Evolutionary conservation across 1,140 invertebrate genomes (phyloP).

Genomic region (Orussus abietinus): DNA sequence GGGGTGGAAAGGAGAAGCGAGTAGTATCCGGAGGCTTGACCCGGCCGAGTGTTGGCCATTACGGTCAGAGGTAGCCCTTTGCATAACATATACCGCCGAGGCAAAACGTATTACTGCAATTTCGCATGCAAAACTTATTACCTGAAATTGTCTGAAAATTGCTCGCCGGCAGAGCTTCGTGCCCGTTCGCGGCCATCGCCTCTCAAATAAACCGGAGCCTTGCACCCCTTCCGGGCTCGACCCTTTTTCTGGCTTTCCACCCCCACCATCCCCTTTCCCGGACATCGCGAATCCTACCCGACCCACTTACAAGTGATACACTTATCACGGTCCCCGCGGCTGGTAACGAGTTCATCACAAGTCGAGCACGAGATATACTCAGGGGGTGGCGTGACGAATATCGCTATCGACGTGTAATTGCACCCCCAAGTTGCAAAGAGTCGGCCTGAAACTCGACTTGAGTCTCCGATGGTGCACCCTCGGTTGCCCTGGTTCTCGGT

Average conservation of each 20-base stretch:
- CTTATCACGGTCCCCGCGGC: no score
- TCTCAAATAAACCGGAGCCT: conserved; percentile 13
- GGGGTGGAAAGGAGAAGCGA: conserved; percentile 16
- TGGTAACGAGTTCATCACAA: neutral
- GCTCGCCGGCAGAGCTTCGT: conserved; percentile 14
- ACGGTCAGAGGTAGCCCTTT: conserved; percentile 25
- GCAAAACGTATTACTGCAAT: conserved; percentile 44
- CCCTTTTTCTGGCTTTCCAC: no score
- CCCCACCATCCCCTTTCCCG: no score
- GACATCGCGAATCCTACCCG: no score
- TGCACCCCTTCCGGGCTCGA: neutral
- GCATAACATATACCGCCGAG: conserved; percentile 28
- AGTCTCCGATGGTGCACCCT: no score
- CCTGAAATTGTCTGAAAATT: conserved; percentile 47
- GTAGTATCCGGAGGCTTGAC: conserved; percentile 28
- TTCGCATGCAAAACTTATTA: conserved; percentile 50
- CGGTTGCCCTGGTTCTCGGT: no score
- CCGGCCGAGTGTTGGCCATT: conserved; percentile 22
- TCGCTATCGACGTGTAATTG: conserved; percentile 33
- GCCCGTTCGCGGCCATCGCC: conserved; percentile 1
- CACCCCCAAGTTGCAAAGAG: conserved; percentile 10
- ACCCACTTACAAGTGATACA: no score
- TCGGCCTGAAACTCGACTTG: no score
- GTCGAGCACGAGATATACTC: conserved; percentile 19
- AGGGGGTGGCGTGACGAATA: conserved; percentile 38